A percentile compares a stretch with the other conserved stretches of the same genome.
Evolutionary conservation across 2,888 invertebrate species (phyloP).

Genomic region (Drosophila meridionalis): DNA sequence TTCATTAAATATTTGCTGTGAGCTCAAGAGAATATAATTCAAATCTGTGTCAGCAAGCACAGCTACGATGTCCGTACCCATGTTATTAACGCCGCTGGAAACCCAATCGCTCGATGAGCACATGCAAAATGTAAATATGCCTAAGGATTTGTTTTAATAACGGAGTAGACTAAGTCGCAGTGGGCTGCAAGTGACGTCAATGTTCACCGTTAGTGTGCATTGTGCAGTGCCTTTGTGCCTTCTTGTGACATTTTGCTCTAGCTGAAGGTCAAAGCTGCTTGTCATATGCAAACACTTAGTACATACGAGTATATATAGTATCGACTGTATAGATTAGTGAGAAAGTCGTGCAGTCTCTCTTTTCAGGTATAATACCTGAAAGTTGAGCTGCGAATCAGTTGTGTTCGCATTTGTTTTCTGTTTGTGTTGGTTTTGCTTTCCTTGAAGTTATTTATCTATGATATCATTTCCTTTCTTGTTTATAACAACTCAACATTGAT

Average conservation of each 20-base stretch:
- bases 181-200: constrained; percentile 23
- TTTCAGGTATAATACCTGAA: neutral
- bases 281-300: constrained; percentile 8
- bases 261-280: constrained; percentile 57
- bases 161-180: neutral
- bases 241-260: constrained; percentile 54
- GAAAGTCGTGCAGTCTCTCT: neutral
- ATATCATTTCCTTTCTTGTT: constrained; percentile 18
- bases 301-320: neutral
- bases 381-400: neutral
- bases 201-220: neutral
- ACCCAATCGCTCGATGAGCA: constrained; percentile 75
- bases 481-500: constrained; percentile 19
- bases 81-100: constrained; percentile 75
- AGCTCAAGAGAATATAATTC: neutral
- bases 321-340: neutral
- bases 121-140: constrained; percentile 78
- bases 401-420: neutral
- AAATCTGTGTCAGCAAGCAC: constrained; percentile 15
- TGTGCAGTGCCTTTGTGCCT: constrained; percentile 15
- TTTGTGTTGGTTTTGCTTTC: neutral
- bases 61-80: constrained; percentile 79
- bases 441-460: constrained; percentile 4
- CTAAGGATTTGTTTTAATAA: neutral
- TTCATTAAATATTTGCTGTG: constrained; percentile 25